Evolutionary conservation across 2,888 invertebrate species (phyloP), one percentile per base, ranked within the genome.

Genomic region (Agrotis clavis): DNA sequence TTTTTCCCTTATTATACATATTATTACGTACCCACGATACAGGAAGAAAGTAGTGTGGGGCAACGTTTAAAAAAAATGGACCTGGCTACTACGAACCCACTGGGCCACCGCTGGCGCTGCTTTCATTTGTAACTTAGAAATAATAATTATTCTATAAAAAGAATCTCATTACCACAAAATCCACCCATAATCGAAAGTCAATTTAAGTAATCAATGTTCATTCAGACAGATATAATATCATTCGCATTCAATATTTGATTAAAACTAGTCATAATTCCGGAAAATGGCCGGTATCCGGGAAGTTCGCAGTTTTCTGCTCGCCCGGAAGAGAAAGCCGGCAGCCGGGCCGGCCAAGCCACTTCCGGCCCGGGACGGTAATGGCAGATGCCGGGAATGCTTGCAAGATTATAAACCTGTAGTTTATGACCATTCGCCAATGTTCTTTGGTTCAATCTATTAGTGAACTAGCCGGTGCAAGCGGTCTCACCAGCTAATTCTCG

Each of bases 281-380:
- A 79, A 80, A 79, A 80, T 80, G 67, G 59, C 59, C 54, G 18
- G 14, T 65, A n/a, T 79, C 79, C 79, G 80, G 79, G 79, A 79
- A 68, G 79, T 65, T 21, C 11, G 80, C 76, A 71, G 67, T 79
- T 80, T 75, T 80, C 79, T 79, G 67, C 57, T 54, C 30, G 56
- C 67, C 57, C 80, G 79, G 79, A 79, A 79, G 80, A 61, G 79
- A 79, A 79, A 79, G 79, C 76, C 75, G 61, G 57, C 75, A 63
- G 50, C 69, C 61, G 19, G 70, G 1, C 71, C 62, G 54, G 63
- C 74, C 60, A 21, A 47, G 63, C 25, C 56, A 41, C 78, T 77
- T 78, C 77, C 78, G 71, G 71, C 21, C 71, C 66, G 65, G 76
- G 74, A 74, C 74, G 68, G 61, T 75, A 79, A 80, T 80, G 67